Percentiles rank a stretch among this genome's conserved stretches.
phyloP scores from a whole-genome alignment of 2,888 invertebrate species.

The Hypsopygia costalis region DNA sequence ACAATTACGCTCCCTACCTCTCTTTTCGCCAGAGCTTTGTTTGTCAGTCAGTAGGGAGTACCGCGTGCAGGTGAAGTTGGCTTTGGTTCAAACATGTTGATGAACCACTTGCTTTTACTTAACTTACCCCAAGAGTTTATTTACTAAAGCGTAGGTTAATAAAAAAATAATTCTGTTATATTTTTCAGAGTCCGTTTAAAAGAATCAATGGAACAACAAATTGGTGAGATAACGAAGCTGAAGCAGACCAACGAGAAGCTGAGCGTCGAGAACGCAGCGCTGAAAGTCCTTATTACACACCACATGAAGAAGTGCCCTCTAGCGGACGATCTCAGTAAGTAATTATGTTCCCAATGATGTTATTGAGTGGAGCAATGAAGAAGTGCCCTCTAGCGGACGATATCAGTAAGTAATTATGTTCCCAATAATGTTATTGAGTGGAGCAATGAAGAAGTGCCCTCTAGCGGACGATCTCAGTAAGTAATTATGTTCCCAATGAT shows the following conservation, averaged over 20 bases:
- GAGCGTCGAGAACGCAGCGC: constrained; percentile 39
- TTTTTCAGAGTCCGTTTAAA: constrained; percentile 53
- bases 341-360: background rate
- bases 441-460: constrained; percentile 32
- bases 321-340: constrained; percentile 51
- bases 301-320: constrained; percentile 53
- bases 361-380: no score
- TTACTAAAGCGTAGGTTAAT: no score
- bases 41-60: no score
- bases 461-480: constrained; percentile 32
- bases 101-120: no score
- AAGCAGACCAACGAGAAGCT: constrained; percentile 45
- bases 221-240: constrained; percentile 43
- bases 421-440: no score
- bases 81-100: no score
- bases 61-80: no score
- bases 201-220: constrained; percentile 40
- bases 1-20: no score
- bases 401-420: background rate
- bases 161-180: background rate
- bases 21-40: no score
- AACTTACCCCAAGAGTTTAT: no score
- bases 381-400: constrained; percentile 47
- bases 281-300: constrained; percentile 43
- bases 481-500: no score